These are phyloP conservation scores for Alcedo atthis DNA, from an alignment of 2,797 vertebrate species.

Conservation along the genomic window DNA sequence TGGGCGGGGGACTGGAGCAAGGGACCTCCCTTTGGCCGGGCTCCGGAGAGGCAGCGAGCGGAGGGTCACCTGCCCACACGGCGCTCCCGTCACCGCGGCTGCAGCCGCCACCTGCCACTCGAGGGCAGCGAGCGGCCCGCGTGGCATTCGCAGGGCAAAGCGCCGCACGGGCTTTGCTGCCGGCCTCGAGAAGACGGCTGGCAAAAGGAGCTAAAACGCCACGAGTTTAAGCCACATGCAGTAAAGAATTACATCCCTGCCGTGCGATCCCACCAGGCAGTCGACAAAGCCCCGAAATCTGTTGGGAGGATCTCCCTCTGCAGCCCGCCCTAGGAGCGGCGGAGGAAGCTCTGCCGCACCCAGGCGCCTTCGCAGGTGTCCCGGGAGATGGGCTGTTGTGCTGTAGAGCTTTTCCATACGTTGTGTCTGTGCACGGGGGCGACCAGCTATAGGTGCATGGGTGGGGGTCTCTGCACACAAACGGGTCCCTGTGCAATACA, in stretches of 20 bases:
- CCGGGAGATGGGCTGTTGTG: fast-evolving
- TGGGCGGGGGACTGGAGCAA: neutral
- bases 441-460: fast-evolving
- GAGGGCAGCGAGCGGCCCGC: neutral
- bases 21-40: neutral
- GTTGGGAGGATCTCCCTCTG: neutral
- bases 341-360: neutral
- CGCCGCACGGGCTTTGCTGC: neutral
- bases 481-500: fast-evolving
- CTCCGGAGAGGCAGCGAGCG: neutral
- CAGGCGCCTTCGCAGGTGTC: fast-evolving
- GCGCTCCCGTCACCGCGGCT: neutral
- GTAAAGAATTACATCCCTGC: neutral
- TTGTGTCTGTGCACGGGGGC: fast-evolving
- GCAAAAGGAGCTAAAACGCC: neutral
- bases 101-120: neutral
- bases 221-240: neutral
- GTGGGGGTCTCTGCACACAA: neutral
- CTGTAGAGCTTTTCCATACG: fast-evolving
- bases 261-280: conserved; percentile 2
- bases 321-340: neutral
- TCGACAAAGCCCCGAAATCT: neutral
- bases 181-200: neutral
- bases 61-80: neutral
- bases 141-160: neutral